Conservation (phyloP, 2,888 invertebrate species). For the Taphrorychus bicolor region DNA sequence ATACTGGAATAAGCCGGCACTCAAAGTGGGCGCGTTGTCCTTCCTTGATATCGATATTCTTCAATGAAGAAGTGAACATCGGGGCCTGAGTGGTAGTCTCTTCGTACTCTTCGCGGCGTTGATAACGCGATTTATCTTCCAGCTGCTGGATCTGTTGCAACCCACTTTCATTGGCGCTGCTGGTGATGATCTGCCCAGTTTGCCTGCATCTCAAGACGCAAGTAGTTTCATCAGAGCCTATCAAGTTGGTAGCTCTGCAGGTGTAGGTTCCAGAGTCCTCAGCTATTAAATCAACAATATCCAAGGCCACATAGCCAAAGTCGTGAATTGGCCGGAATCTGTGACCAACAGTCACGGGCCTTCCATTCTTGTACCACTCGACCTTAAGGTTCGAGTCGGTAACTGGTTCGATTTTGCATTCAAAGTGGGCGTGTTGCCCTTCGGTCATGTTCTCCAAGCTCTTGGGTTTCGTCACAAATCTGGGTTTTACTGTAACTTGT, state of each 20-base stretch:
- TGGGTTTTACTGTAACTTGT: conserved; percentile 81
- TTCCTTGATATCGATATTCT: conserved; percentile 91
- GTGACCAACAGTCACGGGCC: conserved; percentile 92
- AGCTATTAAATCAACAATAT: conserved; percentile 93
- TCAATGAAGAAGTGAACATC: conserved; percentile 90
- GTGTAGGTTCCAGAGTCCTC: conserved; percentile 96
- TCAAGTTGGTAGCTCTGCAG: conserved; percentile 88
- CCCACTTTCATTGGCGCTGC: conserved; percentile 87
- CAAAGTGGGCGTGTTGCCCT: conserved; percentile 94
- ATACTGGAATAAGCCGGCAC: conserved; percentile 91
- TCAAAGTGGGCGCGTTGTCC: conserved; percentile 95
- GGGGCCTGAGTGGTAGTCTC: conserved; percentile 91
- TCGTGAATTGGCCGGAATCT: conserved; percentile 97
- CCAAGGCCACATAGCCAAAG: conserved; percentile 97
- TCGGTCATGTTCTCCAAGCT: conserved; percentile 85
- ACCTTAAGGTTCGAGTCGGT: conserved; percentile 96
- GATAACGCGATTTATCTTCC: conserved; percentile 83
- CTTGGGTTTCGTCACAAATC: conserved; percentile 87
- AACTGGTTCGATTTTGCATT: conserved; percentile 96
- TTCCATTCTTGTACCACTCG: conserved; percentile 96
- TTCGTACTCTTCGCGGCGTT: conserved; percentile 76
- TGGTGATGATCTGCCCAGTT: conserved; percentile 81
- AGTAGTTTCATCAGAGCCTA: conserved; percentile 87
- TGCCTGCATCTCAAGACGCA: conserved; percentile 77
- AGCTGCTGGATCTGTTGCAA: conserved; percentile 88